Percentiles rank a stretch among this genome's conserved stretches.
Evolutionary conservation across 2,797 vertebrate genomes (phyloP).

Genomic region (Parambassis ranga): DNA sequence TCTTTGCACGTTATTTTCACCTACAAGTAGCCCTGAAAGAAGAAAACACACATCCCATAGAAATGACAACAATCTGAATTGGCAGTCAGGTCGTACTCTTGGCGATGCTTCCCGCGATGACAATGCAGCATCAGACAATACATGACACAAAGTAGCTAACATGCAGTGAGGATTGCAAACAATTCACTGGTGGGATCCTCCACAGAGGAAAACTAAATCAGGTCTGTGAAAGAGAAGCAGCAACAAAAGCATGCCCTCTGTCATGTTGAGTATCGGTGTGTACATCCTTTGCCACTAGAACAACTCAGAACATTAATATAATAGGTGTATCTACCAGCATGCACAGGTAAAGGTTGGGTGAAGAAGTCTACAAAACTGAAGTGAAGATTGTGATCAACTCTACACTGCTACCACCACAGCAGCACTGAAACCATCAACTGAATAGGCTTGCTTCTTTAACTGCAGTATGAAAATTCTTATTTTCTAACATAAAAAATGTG

Average conservation of each 20-base stretch:
- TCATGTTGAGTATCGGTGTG: not conserved
- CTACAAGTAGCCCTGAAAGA: not conserved
- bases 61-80: not conserved
- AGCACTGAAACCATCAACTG: not conserved
- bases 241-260: not conserved
- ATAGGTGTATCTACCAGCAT: not conserved
- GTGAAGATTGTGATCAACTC: not conserved
- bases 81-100: not conserved
- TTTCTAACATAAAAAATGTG: not conserved
- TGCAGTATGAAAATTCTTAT: too few relatives aligned
- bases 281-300: constrained; percentile 1
- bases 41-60: not conserved
- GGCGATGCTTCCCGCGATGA: constrained; percentile 1
- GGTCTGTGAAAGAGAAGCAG: not conserved
- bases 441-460: not conserved
- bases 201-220: constrained; percentile 1
- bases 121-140: not conserved
- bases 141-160: constrained; percentile 10
- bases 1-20: not conserved
- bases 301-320: not conserved
- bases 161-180: constrained; percentile 8
- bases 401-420: not conserved
- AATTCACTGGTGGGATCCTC: constrained; percentile 11
- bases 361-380: not conserved
- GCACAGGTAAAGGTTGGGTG: not conserved